Base-by-base conservation (phyloP, 30 jellyfish, hydroid and myxozoan genomes). In the Aurelia sp. region DNA sequence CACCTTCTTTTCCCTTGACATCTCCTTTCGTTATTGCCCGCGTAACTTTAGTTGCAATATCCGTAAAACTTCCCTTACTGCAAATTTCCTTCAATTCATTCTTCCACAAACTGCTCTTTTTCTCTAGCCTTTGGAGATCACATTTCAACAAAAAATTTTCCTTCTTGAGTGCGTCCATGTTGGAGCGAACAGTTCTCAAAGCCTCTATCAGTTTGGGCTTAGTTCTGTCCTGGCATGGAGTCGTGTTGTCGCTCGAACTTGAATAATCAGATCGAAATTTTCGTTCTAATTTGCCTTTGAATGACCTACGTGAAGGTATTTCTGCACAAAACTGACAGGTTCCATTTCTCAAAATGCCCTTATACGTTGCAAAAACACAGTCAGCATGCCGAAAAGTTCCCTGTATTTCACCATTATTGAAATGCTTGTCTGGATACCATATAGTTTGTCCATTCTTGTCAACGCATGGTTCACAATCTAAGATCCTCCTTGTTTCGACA, bases 401-500 rank as follows among this genome's bases (percentile, higher is more conserved):
- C 23, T 69, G 59, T 33, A 69, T 69, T 11, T 69, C 79, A 0
- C 79, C 19, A 33, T 69, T 69, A 0, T 17, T n/a, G 41, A 69
- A 69, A 69, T 69, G 61, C 79, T 69, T 69, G 15, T 69, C 79
- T 69, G 79, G 79, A 69, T 69, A 69, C 79, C 79, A 69, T 69
- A 21, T 27, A 35, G 61, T 27, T 21, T 69, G 11, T 13, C 61
- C 61, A 21, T 69, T 35, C 5, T 69, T 69, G 52, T 69, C 79
- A 69, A 21, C 16, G 61, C 79, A 69, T 27, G 79, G 62, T n/a
- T 69, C 61, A 21, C 19, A 35, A 27, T 69, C 27, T 35, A 69
- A 21, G 59, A 69, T 33, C 59, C 22, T 69, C 33, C 79, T 27
- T 69, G 79, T 69, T 69, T 69, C 66, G 0, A 69, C 79, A 69